phyloP scores from a whole-genome alignment of 2,797 vertebrate genomes.

The Falco novaeseelandiae region DNA sequence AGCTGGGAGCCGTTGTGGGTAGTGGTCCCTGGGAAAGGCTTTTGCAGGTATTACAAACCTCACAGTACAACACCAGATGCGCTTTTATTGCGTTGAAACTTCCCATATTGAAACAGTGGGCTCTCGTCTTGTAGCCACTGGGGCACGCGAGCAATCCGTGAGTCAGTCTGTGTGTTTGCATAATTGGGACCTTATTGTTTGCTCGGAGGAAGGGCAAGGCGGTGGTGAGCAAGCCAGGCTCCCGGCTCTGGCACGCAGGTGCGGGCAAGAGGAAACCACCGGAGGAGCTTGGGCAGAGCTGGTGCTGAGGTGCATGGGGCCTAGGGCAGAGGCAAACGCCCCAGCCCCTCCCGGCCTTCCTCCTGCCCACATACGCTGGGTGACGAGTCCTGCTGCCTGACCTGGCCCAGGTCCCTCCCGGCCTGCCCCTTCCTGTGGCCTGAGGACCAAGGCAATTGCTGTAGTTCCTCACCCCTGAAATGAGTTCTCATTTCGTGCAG shows the following conservation, averaged over 20 bases:
- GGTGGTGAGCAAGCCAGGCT: neutral
- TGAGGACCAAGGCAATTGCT: neutral
- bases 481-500: neutral
- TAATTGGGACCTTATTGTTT: constrained; percentile 25
- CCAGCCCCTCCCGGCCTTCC: neutral
- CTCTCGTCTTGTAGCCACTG: neutral
- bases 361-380: neutral
- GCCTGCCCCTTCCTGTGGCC: neutral
- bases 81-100: fast-evolving
- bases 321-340: neutral
- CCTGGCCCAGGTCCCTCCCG: neutral
- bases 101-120: neutral
- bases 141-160: neutral
- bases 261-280: neutral
- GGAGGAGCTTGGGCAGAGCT: neutral
- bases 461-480: neutral
- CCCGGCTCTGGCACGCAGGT: neutral
- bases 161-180: neutral
- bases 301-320: neutral
- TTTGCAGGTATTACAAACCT: neutral
- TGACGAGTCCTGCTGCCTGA: neutral
- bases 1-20: neutral
- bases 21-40: neutral
- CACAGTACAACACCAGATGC: neutral
- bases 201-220: neutral